Percentiles rank a stretch among this genome's conserved stretches.
Conservation (phyloP, 2,113 vertebrate species). For the Boleophthalmus pectinirostris region DNA sequence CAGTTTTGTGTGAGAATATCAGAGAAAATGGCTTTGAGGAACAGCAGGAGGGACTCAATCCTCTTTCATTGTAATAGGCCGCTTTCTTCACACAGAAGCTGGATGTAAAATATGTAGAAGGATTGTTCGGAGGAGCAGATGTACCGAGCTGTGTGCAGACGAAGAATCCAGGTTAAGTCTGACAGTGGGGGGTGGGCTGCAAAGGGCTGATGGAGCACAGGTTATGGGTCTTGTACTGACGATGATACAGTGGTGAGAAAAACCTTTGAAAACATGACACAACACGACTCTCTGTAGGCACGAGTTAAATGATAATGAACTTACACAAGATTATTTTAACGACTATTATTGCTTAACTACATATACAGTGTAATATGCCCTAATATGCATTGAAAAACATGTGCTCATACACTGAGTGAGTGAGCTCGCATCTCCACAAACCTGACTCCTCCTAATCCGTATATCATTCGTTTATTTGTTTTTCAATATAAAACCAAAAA, state of each 20-base stretch:
- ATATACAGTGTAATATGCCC: too few species aligned
- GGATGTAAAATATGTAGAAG: constrained; percentile 27
- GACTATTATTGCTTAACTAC: too few species aligned
- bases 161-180: constrained; percentile 6
- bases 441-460: too few species aligned
- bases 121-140: constrained; percentile 3
- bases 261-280: neutral
- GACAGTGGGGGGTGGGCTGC: constrained; percentile 11
- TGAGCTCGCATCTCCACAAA: too few species aligned
- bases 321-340: too few species aligned
- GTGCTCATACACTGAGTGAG: too few species aligned
- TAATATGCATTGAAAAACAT: too few species aligned
- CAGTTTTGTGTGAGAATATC: constrained; percentile 4
- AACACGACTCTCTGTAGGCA: too few species aligned
- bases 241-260: neutral
- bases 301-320: too few species aligned
- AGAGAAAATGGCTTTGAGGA: constrained; percentile 26
- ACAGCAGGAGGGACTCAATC: constrained; percentile 21
- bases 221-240: neutral
- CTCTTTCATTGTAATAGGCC: constrained; percentile 18
- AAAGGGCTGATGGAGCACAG: neutral
- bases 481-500: too few species aligned
- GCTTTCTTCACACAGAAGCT: constrained; percentile 24
- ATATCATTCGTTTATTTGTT: too few species aligned
- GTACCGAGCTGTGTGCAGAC: constrained; percentile 7